Evolutionary conservation across 2,113 vertebrate species (phyloP).

Genomic region (Eulemur rufifrons): DNA sequence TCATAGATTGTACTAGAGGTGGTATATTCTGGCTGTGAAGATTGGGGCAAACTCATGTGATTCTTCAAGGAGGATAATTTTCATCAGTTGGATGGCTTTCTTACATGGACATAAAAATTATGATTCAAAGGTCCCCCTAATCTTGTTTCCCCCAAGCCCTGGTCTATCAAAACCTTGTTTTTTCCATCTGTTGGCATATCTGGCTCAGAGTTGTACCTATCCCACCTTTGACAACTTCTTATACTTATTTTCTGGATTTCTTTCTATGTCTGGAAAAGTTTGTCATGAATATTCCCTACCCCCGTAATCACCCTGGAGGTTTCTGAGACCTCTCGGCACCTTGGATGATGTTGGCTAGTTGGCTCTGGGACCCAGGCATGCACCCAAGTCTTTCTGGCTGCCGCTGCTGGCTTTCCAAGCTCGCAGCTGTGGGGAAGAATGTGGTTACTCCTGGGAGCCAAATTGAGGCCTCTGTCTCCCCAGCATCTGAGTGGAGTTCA

Average conservation of each 20-base stretch:
- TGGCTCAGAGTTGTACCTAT: not conserved
- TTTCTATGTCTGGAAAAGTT: conserved; percentile 33
- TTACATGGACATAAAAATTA: not conserved
- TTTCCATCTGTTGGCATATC: not conserved
- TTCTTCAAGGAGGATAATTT: too few species aligned
- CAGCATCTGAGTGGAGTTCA: not conserved
- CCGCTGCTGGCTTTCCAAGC: conserved; percentile 39
- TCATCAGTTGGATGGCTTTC: not conserved
- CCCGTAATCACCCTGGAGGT: conserved; percentile 46
- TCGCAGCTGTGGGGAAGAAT: conserved; percentile 31
- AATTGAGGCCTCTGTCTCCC: not conserved
- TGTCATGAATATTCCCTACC: conserved; percentile 5
- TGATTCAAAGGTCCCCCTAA: not conserved
- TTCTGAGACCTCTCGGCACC: conserved; percentile 64
- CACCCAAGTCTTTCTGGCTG: conserved; percentile 72
- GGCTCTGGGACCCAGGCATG: conserved; percentile 59
- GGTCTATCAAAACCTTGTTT: not conserved
- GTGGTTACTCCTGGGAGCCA: conserved; percentile 32
- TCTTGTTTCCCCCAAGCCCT: not conserved
- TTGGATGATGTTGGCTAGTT: conserved; percentile 54
- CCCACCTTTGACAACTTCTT: not conserved
- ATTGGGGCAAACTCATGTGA: not conserved
- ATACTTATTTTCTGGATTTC: not conserved
- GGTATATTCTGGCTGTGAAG: conserved; percentile 12
- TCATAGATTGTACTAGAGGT: not conserved